Percentiles rank a stretch among this genome's conserved stretches.
Evolutionary conservation across 1,140 invertebrate genomes (phyloP).

Genomic region (Trichonephila inaurata): DNA sequence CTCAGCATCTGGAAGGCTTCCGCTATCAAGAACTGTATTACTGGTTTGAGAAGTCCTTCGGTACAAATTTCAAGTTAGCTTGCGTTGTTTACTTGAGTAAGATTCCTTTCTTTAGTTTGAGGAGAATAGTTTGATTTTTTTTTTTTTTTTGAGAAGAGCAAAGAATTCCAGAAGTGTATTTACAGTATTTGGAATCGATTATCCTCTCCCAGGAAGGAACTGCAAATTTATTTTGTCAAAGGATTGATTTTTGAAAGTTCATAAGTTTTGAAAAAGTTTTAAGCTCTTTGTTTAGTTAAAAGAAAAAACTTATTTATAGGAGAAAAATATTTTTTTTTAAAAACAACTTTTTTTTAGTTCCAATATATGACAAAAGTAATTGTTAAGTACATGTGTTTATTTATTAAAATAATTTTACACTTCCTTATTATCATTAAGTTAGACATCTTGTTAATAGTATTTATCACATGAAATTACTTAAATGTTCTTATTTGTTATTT

Average conservation of each 20-base stretch:
- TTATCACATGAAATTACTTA: too few species aligned
- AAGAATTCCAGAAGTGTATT: background rate
- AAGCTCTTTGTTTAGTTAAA: background rate
- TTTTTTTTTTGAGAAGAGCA: background rate
- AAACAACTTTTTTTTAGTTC: too few species aligned
- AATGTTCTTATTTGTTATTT: too few species aligned
- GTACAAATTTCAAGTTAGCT: background rate
- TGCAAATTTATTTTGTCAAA: slow-evolving; percentile 1
- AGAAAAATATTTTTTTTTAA: too few species aligned
- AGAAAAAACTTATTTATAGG: background rate
- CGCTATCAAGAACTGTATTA: slow-evolving; percentile 21
- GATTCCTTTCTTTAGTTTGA: background rate
- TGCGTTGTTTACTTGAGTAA: slow-evolving; percentile 18
- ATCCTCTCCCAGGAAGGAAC: background rate
- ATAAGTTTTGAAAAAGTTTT: background rate
- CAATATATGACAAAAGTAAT: too few species aligned
- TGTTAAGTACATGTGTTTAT: too few species aligned
- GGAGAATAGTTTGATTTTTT: slow-evolving; percentile 11
- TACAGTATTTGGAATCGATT: slow-evolving; percentile 7
- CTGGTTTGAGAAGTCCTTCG: slow-evolving; percentile 8
- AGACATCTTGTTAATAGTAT: too few species aligned
- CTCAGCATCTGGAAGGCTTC: background rate
- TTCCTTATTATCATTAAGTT: too few species aligned
- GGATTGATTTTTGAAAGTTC: background rate
- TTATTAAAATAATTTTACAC: too few species aligned